Evolutionary conservation across 2,113 vertebrate species (phyloP).

Genomic region (Tetrao urogallus): DNA sequence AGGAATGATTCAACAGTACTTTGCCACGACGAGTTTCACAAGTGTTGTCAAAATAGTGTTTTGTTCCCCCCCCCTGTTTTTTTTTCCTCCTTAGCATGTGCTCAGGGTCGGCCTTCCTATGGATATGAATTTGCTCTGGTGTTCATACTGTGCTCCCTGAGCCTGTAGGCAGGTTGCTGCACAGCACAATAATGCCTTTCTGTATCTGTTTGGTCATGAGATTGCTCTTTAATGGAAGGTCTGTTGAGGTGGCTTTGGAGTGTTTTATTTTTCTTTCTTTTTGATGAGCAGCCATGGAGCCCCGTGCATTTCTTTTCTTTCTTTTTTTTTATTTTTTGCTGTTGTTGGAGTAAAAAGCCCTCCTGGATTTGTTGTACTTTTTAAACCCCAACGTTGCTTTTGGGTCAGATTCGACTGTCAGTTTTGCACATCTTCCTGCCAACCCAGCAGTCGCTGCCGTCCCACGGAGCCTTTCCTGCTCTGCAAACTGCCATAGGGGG

Average conservation of each 20-base stretch:
- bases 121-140: background rate
- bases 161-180: background rate
- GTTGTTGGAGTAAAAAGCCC: background rate
- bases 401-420: background rate
- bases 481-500: background rate
- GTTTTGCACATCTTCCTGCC: constrained; percentile 31
- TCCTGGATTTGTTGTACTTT: background rate
- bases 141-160: background rate
- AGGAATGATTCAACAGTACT: background rate
- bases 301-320: background rate
- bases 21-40: background rate
- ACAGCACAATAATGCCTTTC: background rate
- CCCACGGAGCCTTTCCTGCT: background rate
- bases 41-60: background rate
- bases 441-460: background rate
- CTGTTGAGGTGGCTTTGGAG: background rate
- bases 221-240: background rate
- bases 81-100: background rate
- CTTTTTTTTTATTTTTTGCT: background rate
- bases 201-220: background rate
- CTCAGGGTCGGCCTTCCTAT: constrained; percentile 5
- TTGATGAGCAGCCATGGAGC: background rate
- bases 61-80: background rate
- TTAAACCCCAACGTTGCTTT: background rate
- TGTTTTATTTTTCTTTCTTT: background rate